phyloP scores from a whole-genome alignment of 2,888 invertebrate genomes.

The Nomada fabriciana region DNA sequence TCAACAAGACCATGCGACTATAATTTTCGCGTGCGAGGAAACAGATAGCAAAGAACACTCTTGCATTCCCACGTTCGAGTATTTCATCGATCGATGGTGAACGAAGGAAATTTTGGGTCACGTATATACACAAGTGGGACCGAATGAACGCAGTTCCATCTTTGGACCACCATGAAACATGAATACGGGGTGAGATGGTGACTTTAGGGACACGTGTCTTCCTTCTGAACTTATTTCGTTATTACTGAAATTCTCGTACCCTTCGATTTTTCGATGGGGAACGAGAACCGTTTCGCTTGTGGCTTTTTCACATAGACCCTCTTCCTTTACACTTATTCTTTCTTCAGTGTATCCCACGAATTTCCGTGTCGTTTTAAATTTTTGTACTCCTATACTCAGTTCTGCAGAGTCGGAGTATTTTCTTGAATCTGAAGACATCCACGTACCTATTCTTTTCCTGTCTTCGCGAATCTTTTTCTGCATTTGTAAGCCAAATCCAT shows the following conservation, averaged over 20 bases:
- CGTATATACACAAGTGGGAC: slow-evolving; percentile 21
- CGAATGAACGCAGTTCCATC: slow-evolving; percentile 21
- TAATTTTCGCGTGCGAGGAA: slow-evolving; percentile 5
- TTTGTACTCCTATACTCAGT: not conserved
- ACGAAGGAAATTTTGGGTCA: slow-evolving; percentile 38
- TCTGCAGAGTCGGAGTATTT: not conserved
- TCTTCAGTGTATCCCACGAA: not conserved
- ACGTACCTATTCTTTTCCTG: not conserved
- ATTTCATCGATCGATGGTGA: slow-evolving; percentile 40
- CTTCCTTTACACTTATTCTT: not conserved
- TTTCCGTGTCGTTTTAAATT: not conserved
- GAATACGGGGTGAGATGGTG: slow-evolving; percentile 11
- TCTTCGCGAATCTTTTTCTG: not conserved
- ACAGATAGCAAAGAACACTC: slow-evolving; percentile 19
- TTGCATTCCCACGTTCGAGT: slow-evolving; percentile 11
- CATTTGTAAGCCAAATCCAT: not conserved
- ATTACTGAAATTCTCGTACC: slow-evolving; percentile 12
- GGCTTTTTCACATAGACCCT: not conserved
- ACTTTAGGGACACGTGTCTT: not conserved
- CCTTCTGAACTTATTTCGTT: not conserved
- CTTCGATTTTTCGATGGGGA: not conserved
- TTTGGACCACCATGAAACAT: slow-evolving; percentile 24
- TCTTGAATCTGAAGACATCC: not conserved
- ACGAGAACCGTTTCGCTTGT: not conserved
- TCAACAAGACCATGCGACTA: not conserved